A percentile compares a stretch with the other conserved stretches of the same genome.
phyloP scores from a whole-genome alignment of 1,140 invertebrate species.

The Trachymyrmex septentrionalis region DNA sequence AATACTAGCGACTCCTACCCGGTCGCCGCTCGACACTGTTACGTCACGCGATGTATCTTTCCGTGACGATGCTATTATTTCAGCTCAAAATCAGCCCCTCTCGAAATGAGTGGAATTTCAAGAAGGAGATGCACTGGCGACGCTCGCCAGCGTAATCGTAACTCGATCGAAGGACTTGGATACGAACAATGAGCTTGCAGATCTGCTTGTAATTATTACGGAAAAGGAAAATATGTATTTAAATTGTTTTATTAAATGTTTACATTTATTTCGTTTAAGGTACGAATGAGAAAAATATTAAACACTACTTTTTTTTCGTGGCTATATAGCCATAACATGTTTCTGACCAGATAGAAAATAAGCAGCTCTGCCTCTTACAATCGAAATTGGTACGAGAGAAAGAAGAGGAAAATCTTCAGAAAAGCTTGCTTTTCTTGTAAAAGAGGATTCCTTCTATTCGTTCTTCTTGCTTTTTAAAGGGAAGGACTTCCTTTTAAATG shows the following conservation, averaged over 20 bases:
- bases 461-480: background rate
- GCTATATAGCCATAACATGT: background rate
- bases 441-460: background rate
- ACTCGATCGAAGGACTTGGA: background rate
- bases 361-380: background rate
- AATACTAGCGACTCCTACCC: background rate
- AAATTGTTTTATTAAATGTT: too few species aligned
- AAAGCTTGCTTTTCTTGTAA: constrained; percentile 1
- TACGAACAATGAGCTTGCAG: background rate
- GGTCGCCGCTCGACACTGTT: background rate
- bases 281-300: background rate
- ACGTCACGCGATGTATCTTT: constrained; percentile 7
- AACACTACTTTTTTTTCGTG: background rate
- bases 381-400: constrained; percentile 9
- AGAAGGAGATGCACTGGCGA: background rate
- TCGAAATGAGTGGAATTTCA: background rate
- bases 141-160: background rate
- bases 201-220: too few species aligned
- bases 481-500: background rate
- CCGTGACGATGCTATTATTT: background rate
- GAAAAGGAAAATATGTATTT: too few species aligned
- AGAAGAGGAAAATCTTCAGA: background rate
- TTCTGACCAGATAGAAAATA: background rate
- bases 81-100: background rate
- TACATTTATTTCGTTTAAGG: background rate